Percentiles rank a stretch among this genome's conserved stretches.
Conservation (phyloP, 92 coral and sea anemone species). For the Siderastrea radians region DNA sequence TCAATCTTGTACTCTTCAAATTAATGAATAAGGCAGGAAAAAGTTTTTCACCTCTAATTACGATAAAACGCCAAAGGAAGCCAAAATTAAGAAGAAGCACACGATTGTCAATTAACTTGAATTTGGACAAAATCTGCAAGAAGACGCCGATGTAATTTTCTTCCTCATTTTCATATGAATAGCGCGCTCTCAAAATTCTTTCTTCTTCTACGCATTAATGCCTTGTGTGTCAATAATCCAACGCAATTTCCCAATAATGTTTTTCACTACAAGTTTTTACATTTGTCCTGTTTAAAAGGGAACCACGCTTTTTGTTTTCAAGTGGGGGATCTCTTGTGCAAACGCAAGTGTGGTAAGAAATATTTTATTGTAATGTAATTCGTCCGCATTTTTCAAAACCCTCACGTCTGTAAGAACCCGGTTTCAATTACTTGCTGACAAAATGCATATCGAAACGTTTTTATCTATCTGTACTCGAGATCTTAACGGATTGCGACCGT, state of each 20-base stretch:
- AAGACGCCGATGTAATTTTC: background rate
- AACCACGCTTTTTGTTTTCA: background rate
- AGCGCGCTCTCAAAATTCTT: background rate
- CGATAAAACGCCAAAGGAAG: conserved; percentile 3
- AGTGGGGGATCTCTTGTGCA: background rate
- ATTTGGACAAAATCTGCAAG: background rate
- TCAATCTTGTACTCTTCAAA: background rate
- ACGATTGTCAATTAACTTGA: conserved; percentile 28
- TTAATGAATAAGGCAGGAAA: background rate
- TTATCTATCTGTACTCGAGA: background rate
- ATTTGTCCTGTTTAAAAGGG: background rate
- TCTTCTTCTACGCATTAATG: background rate
- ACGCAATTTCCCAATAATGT: background rate
- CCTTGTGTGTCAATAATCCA: conserved; percentile 15
- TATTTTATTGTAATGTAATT: background rate
- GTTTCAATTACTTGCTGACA: background rate
- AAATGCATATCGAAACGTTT: background rate
- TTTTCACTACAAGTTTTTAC: background rate
- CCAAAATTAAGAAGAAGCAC: background rate
- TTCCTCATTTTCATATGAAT: conserved; percentile 44
- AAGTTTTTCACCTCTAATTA: background rate
- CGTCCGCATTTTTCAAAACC: background rate
- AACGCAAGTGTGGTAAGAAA: background rate
- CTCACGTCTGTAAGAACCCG: background rate
- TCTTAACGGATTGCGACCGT: background rate